Evolutionary conservation across 92 coral and sea anemone genomes (phyloP), one percentile per base, ranked within the genome.

Genomic region (Epizoanthus stellaris): DNA sequence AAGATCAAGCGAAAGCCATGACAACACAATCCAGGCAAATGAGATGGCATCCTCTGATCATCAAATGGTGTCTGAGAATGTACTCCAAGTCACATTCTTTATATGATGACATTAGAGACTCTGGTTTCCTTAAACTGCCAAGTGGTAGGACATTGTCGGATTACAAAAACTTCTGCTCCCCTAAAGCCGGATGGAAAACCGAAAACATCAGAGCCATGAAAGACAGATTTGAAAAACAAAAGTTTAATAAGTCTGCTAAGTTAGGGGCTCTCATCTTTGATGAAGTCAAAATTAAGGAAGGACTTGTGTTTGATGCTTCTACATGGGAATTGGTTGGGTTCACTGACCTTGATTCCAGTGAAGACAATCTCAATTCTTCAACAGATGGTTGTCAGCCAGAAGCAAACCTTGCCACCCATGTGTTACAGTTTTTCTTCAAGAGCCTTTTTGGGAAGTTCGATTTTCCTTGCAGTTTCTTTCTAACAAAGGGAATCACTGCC

Each of bases 161-260:
- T 58, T 84, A 84, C 49, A 84, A 84, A 54, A 75, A 85, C 60
- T 85, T 85, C n/a, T 76, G 88, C 73, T 85, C 88, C 8, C 80
- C 88, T 64, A 42, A 80, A 43, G 54, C 62, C 58, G 64, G 66
- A 2, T 67, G 77, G 77, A 67, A 82, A 70, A 47, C 60, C 2
- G 70, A 81, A 75, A 82, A 76, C 80, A 39, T 81, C 14, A 16
- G 53, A 57, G 68, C 84, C 13, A 85, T 85, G 89, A 67, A 45
- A 54, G 40, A 45, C 4, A 76, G 57, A 38, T 65, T 56, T 67
- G 42, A 70, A 15, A 70, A 85, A 21, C 60, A 73, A 52, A 76
- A 36, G 45, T 21, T 67, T 21, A 14, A 64, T 53, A 59, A 85
- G 19, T 47, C 42, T 2, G 85, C 84, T 14, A 85, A 85, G 61